Evolutionary conservation across 2,888 invertebrate species (phyloP).

Genomic region (Agrilus biguttatus): DNA sequence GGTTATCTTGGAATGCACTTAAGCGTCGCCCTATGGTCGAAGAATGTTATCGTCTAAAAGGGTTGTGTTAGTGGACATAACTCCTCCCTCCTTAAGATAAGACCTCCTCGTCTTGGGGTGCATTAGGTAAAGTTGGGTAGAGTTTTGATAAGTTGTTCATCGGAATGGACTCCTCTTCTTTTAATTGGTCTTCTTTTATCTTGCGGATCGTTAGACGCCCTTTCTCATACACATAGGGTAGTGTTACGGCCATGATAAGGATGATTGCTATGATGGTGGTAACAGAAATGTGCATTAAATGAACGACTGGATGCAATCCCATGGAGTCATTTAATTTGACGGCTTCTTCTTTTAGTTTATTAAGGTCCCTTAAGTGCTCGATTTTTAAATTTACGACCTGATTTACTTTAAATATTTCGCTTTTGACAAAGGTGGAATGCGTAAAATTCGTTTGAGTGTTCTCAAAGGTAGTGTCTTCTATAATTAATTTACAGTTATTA

Average conservation of each 20-base stretch:
- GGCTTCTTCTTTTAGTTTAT: slow-evolving; percentile 2
- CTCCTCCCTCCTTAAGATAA: slow-evolving; percentile 1
- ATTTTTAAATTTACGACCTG: not conserved
- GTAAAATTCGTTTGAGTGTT: not conserved
- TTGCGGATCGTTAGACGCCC: too few species aligned
- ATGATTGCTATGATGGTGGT: not conserved
- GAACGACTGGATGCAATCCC: slow-evolving; percentile 8
- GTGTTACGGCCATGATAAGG: not conserved
- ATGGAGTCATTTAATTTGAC: not conserved
- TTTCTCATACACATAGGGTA: not conserved
- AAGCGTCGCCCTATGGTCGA: too few species aligned
- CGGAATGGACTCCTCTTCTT: too few species aligned
- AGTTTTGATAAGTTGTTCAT: not conserved
- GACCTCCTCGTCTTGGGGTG: slow-evolving; percentile 2
- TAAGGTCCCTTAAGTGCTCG: not conserved
- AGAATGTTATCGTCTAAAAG: too few species aligned
- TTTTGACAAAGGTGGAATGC: not conserved
- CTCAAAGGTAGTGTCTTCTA: not conserved
- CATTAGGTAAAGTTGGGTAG: not conserved
- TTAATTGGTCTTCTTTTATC: too few species aligned
- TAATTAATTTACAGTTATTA: not conserved
- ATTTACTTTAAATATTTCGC: too few species aligned
- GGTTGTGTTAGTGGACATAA: not conserved
- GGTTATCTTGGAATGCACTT: too few species aligned
- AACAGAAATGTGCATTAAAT: slow-evolving; percentile 1